phyloP scores from a whole-genome alignment of 1,140 invertebrate genomes.

The Platyscapa corneri region DNA sequence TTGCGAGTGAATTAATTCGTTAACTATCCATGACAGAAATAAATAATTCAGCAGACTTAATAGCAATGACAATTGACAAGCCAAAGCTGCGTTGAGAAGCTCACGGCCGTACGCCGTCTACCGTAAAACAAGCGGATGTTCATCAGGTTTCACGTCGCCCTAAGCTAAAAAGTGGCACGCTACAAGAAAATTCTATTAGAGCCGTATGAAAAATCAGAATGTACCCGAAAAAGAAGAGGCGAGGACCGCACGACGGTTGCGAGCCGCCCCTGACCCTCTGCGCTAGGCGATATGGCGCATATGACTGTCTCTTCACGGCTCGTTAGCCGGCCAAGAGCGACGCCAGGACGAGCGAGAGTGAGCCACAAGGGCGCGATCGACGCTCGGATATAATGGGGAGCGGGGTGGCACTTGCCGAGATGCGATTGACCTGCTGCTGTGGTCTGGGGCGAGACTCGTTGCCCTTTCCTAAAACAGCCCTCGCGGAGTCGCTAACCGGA shows the following conservation, averaged over 20 bases:
- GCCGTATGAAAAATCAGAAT: neutral
- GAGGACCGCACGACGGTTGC: too few relatives aligned
- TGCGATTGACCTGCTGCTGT: neutral
- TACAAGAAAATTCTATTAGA: constrained; percentile 51
- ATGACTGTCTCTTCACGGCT: constrained; percentile 66
- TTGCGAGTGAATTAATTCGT: neutral
- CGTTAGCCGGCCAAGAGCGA: constrained; percentile 61
- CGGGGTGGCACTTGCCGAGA: neutral
- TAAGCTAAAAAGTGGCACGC: constrained; percentile 12
- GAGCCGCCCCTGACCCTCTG: neutral
- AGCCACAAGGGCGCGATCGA: too few relatives aligned
- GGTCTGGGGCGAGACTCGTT: too few relatives aligned
- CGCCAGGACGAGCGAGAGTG: neutral
- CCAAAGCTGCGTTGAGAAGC: too few relatives aligned
- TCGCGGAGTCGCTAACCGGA: neutral
- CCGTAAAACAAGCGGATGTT: neutral
- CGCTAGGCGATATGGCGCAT: constrained; percentile 59
- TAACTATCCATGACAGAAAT: neutral
- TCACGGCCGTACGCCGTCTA: neutral
- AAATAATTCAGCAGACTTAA: neutral
- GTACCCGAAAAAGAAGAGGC: neutral
- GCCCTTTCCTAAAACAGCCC: too few relatives aligned
- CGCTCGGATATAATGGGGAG: neutral
- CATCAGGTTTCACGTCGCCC: constrained; percentile 17
- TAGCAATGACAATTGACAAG: neutral